A percentile compares a stretch with the other conserved stretches of the same genome.
Evolutionary conservation across 2,797 vertebrate genomes (phyloP).

Genomic region (Chanos chanos): DNA sequence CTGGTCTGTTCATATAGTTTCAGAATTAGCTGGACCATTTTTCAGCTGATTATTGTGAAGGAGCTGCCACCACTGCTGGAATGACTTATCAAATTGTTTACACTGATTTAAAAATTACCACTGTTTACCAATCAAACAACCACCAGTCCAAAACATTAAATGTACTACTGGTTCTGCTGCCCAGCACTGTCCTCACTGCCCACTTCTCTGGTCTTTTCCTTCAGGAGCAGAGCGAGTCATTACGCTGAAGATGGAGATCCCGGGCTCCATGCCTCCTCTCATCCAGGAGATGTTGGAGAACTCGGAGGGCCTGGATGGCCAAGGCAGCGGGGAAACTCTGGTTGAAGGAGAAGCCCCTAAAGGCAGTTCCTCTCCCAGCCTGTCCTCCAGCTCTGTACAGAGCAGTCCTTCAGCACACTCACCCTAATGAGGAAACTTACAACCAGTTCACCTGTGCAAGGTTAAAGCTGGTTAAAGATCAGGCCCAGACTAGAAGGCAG

Average conservation of each 20-base stretch:
- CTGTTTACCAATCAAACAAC: not conserved
- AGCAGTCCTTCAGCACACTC: conserved; percentile 80
- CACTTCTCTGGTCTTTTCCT: not conserved
- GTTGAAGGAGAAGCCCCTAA: conserved; percentile 52
- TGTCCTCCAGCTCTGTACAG: conserved; percentile 78
- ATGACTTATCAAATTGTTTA: not conserved
- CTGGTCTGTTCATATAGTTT: too few species aligned
- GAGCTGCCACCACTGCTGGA: too few species aligned
- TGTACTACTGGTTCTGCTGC: not conserved
- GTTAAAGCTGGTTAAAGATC: conserved; percentile 18
- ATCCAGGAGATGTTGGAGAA: conserved; percentile 99
- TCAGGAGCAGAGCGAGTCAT: conserved; percentile 92
- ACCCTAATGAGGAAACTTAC: conserved; percentile 55
- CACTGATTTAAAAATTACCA: not conserved
- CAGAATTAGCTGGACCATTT: too few species aligned
- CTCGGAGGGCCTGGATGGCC: conserved; percentile 88
- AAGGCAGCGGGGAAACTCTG: conserved; percentile 55
- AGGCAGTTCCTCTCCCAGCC: conserved; percentile 80
- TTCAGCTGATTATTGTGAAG: too few species aligned
- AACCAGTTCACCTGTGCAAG: not conserved
- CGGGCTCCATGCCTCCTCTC: conserved; percentile 93
- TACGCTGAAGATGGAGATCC: conserved; percentile 96
- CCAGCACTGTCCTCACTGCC: not conserved
- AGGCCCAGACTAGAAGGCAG: not conserved
- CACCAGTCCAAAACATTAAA: not conserved